Evolutionary conservation across 2,797 vertebrate species (phyloP).

Genomic region (Phylloscopus collybita): DNA sequence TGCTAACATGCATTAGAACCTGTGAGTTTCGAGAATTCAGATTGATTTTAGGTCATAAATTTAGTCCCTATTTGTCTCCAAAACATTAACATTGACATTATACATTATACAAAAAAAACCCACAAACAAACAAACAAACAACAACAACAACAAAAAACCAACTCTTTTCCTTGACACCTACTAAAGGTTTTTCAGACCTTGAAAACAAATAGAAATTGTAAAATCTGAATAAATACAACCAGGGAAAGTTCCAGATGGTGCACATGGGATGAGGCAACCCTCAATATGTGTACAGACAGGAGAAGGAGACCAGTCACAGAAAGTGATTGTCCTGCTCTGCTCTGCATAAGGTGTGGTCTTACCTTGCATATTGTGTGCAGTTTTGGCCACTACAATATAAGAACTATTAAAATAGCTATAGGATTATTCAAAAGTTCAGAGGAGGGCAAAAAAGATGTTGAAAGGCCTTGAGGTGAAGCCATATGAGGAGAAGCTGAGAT

Average conservation of each 20-base stretch:
- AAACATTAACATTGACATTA: neutral
- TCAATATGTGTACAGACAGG: neutral
- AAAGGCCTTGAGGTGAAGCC: neutral
- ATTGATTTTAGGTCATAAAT: neutral
- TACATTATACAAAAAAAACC: too few relatives aligned
- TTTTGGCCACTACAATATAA: neutral
- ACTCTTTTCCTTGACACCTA: neutral
- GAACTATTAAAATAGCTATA: neutral
- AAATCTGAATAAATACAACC: neutral
- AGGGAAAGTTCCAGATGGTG: neutral
- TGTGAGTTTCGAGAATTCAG: neutral
- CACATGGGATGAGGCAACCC: neutral
- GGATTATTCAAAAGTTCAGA: neutral
- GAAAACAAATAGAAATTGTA: neutral
- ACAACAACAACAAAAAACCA: too few relatives aligned
- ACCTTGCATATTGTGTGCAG: too few relatives aligned
- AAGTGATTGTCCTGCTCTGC: rapidly evolving
- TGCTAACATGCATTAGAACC: neutral
- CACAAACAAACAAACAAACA: too few relatives aligned
- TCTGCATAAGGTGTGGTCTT: neutral
- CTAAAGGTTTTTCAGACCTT: neutral
- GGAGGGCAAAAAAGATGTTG: neutral
- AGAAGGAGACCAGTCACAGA: neutral
- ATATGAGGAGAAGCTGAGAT: neutral
- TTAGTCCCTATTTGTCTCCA: neutral